These are phyloP conservation scores for Camponotus vicinus DNA, from an alignment of 1,140 invertebrate species.

Conservation along the genomic window DNA sequence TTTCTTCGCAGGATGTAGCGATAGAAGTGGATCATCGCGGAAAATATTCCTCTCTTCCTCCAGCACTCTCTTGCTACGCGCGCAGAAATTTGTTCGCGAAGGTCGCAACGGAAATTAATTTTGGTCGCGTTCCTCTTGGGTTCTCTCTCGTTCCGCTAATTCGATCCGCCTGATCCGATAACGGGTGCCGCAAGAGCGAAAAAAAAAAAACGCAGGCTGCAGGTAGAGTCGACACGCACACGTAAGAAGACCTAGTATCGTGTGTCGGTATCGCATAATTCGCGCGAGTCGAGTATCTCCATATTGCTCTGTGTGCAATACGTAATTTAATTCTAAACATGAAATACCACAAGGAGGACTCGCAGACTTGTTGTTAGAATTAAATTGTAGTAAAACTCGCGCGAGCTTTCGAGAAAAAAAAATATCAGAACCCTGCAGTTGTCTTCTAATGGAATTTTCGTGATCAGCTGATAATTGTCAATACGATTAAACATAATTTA, in stretches of 20 bases:
- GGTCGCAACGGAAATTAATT: constrained; percentile 34
- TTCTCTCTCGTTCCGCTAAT: constrained; percentile 28
- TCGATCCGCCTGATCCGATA: constrained; percentile 36
- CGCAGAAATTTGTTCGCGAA: constrained; percentile 34
- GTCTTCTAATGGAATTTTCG: background rate
- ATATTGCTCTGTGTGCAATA: background rate
- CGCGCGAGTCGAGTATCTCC: constrained; percentile 26
- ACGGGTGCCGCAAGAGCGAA: constrained; percentile 37
- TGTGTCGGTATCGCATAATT: constrained; percentile 20
- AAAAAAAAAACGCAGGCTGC: constrained; percentile 1
- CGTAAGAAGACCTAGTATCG: constrained; percentile 26
- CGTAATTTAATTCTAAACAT: constrained; percentile 24
- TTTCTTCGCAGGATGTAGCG: background rate
- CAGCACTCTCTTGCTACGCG: background rate
- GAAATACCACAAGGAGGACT: constrained; percentile 4
- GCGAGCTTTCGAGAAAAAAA: background rate
- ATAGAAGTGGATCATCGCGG: constrained; percentile 38
- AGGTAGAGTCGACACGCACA: constrained; percentile 1
- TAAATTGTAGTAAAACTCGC: background rate
- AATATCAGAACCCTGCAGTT: background rate
- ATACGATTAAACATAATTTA: background rate
- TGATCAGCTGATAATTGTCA: background rate
- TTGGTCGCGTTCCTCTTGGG: constrained; percentile 37
- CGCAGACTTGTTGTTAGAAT: constrained; percentile 3
- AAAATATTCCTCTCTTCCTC: constrained; percentile 45